Evolutionary conservation across 2,888 invertebrate genomes (phyloP).

Genomic region (Nasonia oneida): DNA sequence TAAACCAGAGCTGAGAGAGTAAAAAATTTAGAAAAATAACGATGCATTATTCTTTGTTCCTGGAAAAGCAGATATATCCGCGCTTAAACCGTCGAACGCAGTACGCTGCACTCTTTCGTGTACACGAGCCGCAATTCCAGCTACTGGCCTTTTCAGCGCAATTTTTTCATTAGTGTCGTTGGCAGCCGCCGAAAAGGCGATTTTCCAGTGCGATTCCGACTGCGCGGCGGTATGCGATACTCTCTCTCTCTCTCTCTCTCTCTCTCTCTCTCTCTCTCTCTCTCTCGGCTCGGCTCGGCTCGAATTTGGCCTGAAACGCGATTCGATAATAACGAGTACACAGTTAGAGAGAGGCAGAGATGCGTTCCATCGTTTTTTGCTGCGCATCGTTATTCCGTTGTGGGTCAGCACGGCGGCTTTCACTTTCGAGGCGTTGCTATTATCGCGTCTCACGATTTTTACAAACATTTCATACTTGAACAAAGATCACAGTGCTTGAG

Average conservation of each 20-base stretch:
- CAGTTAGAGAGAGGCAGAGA: conserved; percentile 33
- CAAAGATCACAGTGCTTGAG: no score
- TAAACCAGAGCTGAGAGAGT: no score
- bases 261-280: no score
- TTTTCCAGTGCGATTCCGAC: neutral
- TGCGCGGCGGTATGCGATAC: neutral
- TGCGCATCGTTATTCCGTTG: neutral
- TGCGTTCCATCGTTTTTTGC: conserved; percentile 11
- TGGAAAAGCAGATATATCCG: no score
- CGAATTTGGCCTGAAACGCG: neutral
- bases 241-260: no score
- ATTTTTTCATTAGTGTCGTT: neutral
- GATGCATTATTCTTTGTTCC: no score
- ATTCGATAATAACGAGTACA: neutral
- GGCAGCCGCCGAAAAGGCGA: neutral
- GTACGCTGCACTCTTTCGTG: no score
- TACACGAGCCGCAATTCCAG: no score
- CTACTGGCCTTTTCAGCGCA: no score
- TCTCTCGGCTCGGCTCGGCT: neutral
- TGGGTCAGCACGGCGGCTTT: conserved; percentile 18
- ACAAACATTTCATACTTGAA: neutral
- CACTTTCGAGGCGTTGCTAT: conserved; percentile 15
- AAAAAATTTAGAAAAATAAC: no score
- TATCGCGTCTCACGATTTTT: neutral
- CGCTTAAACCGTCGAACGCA: no score